These are phyloP conservation scores for Sesia apiformis DNA, from an alignment of 2,888 invertebrate genomes.

Conservation along the genomic window DNA sequence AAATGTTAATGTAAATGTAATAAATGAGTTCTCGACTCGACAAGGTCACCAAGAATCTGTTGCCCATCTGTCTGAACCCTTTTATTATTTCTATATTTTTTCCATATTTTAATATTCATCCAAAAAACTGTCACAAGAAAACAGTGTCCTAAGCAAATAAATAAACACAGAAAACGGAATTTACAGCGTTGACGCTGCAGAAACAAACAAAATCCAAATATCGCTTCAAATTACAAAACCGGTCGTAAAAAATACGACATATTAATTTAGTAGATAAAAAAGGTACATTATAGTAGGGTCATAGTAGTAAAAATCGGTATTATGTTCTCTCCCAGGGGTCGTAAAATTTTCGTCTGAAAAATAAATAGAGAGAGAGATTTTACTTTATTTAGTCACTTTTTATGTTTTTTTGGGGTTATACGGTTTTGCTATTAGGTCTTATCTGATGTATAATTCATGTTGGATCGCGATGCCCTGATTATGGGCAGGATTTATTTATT, in stretches of 20 bases:
- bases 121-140: neutral
- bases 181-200: neutral
- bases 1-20: too few relatives aligned
- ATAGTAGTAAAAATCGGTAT: constrained; percentile 44
- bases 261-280: constrained; percentile 45
- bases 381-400: neutral
- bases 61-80: too few relatives aligned
- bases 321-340: constrained; percentile 23
- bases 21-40: too few relatives aligned
- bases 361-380: constrained; percentile 18
- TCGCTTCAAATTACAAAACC: constrained; percentile 6
- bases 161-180: constrained; percentile 24
- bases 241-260: constrained; percentile 31
- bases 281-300: constrained; percentile 22
- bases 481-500: neutral
- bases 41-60: too few relatives aligned
- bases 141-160: constrained; percentile 10
- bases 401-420: constrained; percentile 1
- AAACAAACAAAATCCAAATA: neutral
- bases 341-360: constrained; percentile 32
- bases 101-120: neutral
- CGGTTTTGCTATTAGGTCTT: constrained; percentile 8
- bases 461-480: neutral
- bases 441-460: constrained; percentile 7
- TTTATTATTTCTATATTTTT: too few relatives aligned